Conservation (phyloP, 1,140 invertebrate species). For the Drosophila kikkawai region DNA sequence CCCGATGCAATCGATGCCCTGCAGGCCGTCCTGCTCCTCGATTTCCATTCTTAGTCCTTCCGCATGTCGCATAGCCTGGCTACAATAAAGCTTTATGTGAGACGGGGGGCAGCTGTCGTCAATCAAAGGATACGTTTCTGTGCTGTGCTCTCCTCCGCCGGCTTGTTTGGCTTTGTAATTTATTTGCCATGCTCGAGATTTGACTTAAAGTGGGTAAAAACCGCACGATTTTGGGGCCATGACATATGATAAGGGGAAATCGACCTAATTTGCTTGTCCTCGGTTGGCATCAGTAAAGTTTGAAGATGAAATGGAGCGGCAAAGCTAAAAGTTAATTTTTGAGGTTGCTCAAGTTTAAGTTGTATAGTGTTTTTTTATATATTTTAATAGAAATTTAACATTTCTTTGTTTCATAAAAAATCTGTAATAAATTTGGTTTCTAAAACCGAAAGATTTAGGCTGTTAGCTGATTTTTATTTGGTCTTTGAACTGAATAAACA, state of each 20-base stretch:
- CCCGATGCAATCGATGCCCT: slow-evolving; percentile 34
- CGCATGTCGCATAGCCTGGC: slow-evolving; percentile 13
- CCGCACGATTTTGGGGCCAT: slow-evolving; percentile 38
- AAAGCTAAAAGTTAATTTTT: slow-evolving; percentile 3
- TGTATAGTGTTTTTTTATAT: neutral
- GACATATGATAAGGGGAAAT: slow-evolving; percentile 39
- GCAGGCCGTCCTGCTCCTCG: slow-evolving; percentile 26
- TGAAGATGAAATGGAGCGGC: neutral
- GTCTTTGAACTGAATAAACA: neutral
- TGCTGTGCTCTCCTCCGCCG: neutral
- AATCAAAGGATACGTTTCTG: slow-evolving; percentile 33
- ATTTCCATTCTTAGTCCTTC: slow-evolving; percentile 2
- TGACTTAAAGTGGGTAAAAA: slow-evolving; percentile 36
- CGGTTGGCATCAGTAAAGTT: neutral
- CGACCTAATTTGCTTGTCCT: slow-evolving; percentile 24
- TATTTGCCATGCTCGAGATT: slow-evolving; percentile 40
- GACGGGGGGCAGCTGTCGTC: slow-evolving; percentile 30
- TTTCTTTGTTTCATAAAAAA: neutral
- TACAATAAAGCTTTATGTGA: slow-evolving; percentile 17
- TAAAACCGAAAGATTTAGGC: neutral
- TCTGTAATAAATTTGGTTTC: neutral
- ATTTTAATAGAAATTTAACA: neutral
- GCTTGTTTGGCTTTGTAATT: slow-evolving; percentile 44
- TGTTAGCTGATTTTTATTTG: neutral
- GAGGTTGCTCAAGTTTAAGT: neutral